phyloP scores from a whole-genome alignment of 2,797 vertebrate genomes.

The Semaprochilodus insignis region DNA sequence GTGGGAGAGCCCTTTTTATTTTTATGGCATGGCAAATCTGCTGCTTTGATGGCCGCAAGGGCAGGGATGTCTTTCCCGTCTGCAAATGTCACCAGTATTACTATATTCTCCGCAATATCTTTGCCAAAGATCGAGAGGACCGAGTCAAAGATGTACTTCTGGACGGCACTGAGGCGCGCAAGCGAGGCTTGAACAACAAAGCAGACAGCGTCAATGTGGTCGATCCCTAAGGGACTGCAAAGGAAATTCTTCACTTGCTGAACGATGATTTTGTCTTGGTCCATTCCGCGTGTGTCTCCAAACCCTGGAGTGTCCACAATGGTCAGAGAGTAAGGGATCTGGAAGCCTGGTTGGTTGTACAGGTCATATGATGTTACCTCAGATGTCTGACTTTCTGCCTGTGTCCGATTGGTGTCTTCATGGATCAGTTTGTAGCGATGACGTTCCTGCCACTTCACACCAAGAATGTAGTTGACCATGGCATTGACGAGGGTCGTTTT shows the following conservation, averaged over 20 bases:
- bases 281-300: conserved; percentile 61
- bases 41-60: conserved; percentile 50
- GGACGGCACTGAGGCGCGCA: conserved; percentile 43
- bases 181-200: conserved; percentile 57
- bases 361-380: conserved; percentile 49
- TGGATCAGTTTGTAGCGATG: conserved; percentile 53
- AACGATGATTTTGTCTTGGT: conserved; percentile 53
- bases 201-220: conserved; percentile 58
- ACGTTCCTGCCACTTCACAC: conserved; percentile 50
- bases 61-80: conserved; percentile 50
- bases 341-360: conserved; percentile 52
- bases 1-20: conserved; percentile 51
- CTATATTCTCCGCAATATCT: conserved; percentile 55
- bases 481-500: conserved; percentile 56
- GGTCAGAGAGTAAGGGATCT: conserved; percentile 59
- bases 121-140: conserved; percentile 58
- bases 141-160: conserved; percentile 57
- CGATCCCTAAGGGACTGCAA: conserved; percentile 47
- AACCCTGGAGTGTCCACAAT: conserved; percentile 67
- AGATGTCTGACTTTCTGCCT: conserved; percentile 59
- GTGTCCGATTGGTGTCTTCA: conserved; percentile 49
- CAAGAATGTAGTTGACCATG: conserved; percentile 53
- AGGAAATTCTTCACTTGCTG: conserved; percentile 53
- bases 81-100: conserved; percentile 57
- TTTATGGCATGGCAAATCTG: conserved; percentile 52